Conservation (phyloP, 2,888 invertebrate genomes). For the Ophioninae sp. region DNA sequence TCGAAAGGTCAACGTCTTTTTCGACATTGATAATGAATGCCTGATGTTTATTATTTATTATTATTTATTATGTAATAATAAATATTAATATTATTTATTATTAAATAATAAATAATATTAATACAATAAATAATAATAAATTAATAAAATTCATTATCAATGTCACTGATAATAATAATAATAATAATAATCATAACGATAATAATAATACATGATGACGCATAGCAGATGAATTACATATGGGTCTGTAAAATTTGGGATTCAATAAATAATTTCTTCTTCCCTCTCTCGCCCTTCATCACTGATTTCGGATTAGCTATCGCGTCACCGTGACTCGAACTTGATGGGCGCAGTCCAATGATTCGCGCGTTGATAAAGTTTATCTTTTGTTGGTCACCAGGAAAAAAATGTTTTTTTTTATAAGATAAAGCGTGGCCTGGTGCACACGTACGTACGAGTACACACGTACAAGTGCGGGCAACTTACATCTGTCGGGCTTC, state of each 20-base stretch:
- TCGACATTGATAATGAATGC: too few species aligned
- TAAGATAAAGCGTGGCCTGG: not conserved
- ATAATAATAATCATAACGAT: too few species aligned
- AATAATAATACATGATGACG: too few species aligned
- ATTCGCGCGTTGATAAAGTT: not conserved
- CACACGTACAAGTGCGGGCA: slow-evolving; percentile 10
- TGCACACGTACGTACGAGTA: not conserved
- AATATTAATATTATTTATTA: too few species aligned
- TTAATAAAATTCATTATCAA: too few species aligned
- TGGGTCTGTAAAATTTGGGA: not conserved
- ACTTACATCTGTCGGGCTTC: slow-evolving; percentile 55
- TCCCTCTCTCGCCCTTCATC: not conserved
- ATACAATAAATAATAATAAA: too few species aligned
- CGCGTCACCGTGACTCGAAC: not conserved
- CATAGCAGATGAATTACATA: not conserved
- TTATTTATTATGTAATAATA: too few species aligned
- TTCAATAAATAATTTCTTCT: not conserved
- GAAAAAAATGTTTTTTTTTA: not conserved
- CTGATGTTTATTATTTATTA: too few species aligned
- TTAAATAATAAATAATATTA: too few species aligned
- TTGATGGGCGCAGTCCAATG: not conserved
- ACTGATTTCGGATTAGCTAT: not conserved
- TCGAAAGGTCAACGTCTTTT: too few species aligned
- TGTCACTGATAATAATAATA: too few species aligned
- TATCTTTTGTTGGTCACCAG: not conserved